Conservation (phyloP, 2,888 invertebrate species). For the Leptinotarsa haldemani region DNA sequence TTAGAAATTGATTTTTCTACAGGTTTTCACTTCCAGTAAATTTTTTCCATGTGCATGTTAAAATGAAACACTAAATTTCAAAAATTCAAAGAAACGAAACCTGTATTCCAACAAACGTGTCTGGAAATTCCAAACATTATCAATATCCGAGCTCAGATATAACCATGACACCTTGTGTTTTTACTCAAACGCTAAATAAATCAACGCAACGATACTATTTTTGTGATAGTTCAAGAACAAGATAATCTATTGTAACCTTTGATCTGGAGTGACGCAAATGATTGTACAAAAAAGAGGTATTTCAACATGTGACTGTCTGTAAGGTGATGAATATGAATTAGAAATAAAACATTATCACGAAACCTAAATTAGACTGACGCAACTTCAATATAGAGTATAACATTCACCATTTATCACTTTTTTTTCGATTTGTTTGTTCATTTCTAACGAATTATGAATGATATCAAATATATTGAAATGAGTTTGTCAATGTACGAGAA, state of each 20-base stretch:
- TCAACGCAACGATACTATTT: not conserved
- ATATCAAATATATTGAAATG: too few relatives aligned
- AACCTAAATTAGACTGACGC: not conserved
- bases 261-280: conserved; percentile 7
- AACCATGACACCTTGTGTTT: not conserved
- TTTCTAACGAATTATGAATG: too few relatives aligned
- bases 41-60: too few relatives aligned
- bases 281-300: not conserved
- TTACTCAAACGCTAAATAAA: not conserved
- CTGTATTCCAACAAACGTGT: not conserved
- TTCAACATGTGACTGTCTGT: conserved; percentile 11
- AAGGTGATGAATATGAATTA: conserved; percentile 5
- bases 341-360: not conserved
- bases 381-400: not conserved
- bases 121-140: not conserved
- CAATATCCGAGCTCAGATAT: not conserved
- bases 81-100: too few relatives aligned
- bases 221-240: not conserved
- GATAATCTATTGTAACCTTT: conserved; percentile 12
- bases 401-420: too few relatives aligned
- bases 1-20: too few relatives aligned
- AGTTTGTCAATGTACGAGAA: too few relatives aligned
- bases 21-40: too few relatives aligned
- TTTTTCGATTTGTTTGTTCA: too few relatives aligned
- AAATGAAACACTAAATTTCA: too few relatives aligned